Base-by-base conservation (phyloP, 2,113 vertebrate genomes). In the Agapornis roseicollis region DNA sequence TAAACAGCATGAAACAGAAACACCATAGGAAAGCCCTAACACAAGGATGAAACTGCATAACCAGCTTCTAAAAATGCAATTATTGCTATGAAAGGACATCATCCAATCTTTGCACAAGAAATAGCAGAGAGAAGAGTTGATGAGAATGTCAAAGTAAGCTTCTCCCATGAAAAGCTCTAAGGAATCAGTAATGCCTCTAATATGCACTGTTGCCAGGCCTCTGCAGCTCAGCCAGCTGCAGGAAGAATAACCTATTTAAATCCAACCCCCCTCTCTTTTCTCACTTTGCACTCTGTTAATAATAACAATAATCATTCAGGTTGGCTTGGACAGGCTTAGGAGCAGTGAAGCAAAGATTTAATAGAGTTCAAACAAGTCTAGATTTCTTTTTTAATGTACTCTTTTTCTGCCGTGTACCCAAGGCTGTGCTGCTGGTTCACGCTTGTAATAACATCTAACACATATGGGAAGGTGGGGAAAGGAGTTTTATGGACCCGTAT, bases 301-400 rank as follows among this genome's bases (percentile, higher is more conserved):
- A 95, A 88, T 87, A 95, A 94, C 44, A 94, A 88, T 90, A 92
- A 96, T 95, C 68, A 91, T 90, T 91, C 93, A 94, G 76, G 64
- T 97, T 73, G 94, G 70, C 64, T 93, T 85, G 85, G 81, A 27
- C 79, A 91, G 85, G 79, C 80, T 91, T 83, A 80, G 89, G 83
- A 73, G 10, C 88, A 88, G 28, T 66, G 89, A 93, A 94, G 92
- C 92, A 94, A 73, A 93, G 83, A 95, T 93, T 89, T 93, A 93
- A 93, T 94, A 87, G 87, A 85, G 78, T 88, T 95, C 81, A 73
- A 92, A 80, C 37, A 82, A 80, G 31, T 22, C 52, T 70, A 56
- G 46, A 69, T 88, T 84, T 60, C 7, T 10, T 8, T 69, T 5
- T 5, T 7, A 35, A 49, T 2, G 4, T 29, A 24, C 2, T 58